These are phyloP conservation scores for Pseudorectes ferrugineus DNA, from an alignment of 2,113 vertebrate genomes.

Conservation along the genomic window DNA sequence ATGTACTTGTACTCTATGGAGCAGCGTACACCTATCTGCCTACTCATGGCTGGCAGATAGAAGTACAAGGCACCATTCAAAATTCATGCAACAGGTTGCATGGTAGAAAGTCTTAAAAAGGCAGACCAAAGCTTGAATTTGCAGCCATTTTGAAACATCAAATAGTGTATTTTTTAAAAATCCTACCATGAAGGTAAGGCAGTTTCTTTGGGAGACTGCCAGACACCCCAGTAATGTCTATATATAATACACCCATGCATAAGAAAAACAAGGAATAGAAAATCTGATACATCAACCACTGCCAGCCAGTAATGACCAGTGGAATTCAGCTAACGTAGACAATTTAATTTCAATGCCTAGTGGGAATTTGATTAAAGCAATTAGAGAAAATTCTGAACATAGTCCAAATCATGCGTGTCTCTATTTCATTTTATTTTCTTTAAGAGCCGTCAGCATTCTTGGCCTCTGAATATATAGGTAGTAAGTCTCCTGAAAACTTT, in stretches of 20 bases:
- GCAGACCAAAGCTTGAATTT: not conserved
- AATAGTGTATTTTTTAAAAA: not conserved
- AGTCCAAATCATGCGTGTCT: constrained; percentile 24
- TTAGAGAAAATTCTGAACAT: constrained; percentile 41
- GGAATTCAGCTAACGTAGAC: constrained; percentile 47
- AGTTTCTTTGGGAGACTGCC: constrained; percentile 2
- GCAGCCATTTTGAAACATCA: not conserved
- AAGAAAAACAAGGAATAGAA: constrained; percentile 47
- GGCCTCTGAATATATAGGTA: constrained; percentile 28
- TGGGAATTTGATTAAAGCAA: constrained; percentile 63
- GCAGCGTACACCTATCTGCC: not conserved
- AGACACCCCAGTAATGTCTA: not conserved
- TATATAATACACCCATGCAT: not conserved
- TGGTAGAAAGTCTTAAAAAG: not conserved
- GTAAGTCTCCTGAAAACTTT: constrained; percentile 20
- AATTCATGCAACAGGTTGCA: not conserved
- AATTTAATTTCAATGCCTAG: constrained; percentile 54
- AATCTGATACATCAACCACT: constrained; percentile 16
- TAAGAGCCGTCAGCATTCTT: not conserved
- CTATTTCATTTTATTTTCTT: constrained; percentile 33
- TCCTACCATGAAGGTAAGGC: not conserved
- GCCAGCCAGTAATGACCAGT: constrained; percentile 47
- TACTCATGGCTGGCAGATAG: not conserved
- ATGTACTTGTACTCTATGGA: not conserved
- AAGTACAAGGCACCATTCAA: not conserved